A percentile compares a stretch with the other conserved stretches of the same genome.
Evolutionary conservation across 2,888 invertebrate species (phyloP).

Genomic region (Nemotelus nigrinus): DNA sequence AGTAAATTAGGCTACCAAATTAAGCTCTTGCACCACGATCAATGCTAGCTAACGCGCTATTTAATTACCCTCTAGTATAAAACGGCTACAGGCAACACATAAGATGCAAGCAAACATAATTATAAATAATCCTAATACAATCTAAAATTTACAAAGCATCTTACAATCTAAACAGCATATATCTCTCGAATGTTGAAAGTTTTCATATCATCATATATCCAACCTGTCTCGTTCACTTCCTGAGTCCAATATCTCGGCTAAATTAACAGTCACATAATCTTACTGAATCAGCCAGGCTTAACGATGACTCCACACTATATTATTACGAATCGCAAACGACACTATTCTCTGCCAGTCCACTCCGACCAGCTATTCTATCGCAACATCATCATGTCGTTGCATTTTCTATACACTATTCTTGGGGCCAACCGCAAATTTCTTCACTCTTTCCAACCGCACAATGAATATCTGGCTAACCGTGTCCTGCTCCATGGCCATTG

Average conservation of each 20-base stretch:
- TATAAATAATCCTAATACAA: no score
- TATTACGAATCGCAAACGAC: conserved; percentile 17
- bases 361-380: conserved; percentile 14
- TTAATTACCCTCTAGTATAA: no score
- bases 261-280: neutral
- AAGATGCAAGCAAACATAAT: no score
- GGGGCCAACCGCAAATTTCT: conserved; percentile 29
- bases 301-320: neutral
- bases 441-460: conserved; percentile 19
- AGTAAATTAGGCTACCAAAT: no score
- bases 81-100: no score
- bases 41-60: no score
- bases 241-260: neutral
- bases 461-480: conserved; percentile 8
- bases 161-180: no score
- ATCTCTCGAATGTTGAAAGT: no score
- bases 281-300: neutral
- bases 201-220: no score
- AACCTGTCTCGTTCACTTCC: neutral
- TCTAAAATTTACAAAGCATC: no score
- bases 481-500: conserved; percentile 32
- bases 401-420: conserved; percentile 26
- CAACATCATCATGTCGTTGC: conserved; percentile 10
- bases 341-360: neutral
- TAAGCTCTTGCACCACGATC: no score